Conservation (phyloP, 2,888 invertebrate genomes). For the Drosophila pseudotakahashii region DNA sequence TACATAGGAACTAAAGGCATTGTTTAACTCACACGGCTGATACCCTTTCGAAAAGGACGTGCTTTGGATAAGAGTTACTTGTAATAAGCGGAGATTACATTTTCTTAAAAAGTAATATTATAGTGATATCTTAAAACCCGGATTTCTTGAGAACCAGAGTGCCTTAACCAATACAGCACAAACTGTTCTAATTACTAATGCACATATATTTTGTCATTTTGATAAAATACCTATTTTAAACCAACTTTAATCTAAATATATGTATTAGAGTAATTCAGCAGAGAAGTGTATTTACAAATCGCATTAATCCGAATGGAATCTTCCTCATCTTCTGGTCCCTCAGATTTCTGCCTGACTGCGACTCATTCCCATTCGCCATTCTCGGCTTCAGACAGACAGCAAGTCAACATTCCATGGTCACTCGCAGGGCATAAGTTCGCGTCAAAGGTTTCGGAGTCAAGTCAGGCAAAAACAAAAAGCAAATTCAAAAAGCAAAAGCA, state of each 20-base stretch:
- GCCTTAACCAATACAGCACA: too few species aligned
- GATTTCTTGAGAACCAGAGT: too few species aligned
- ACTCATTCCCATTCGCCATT: conserved; percentile 40
- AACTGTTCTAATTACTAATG: too few species aligned
- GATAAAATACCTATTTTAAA: too few species aligned
- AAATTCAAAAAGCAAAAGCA: conserved; percentile 23
- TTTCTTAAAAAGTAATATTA: too few species aligned
- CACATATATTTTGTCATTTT: too few species aligned
- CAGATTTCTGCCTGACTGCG: conserved; percentile 44
- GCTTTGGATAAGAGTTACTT: not conserved
- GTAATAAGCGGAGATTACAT: too few species aligned
- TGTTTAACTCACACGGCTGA: not conserved
- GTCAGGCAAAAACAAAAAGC: conserved; percentile 41
- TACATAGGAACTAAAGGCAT: conserved; percentile 1
- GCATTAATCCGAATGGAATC: not conserved
- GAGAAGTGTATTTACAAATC: conserved; percentile 18
- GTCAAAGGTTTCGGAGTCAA: conserved; percentile 77
- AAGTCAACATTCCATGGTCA: conserved; percentile 77
- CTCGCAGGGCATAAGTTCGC: conserved; percentile 81
- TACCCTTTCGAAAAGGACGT: conserved; percentile 13
- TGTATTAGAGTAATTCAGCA: too few species aligned
- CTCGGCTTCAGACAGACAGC: conserved; percentile 52
- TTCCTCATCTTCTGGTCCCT: conserved; percentile 19
- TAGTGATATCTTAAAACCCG: too few species aligned
- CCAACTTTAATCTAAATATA: not conserved